phyloP scores from a whole-genome alignment of 1,140 invertebrate species.

The Tetramorium parvispinum region DNA sequence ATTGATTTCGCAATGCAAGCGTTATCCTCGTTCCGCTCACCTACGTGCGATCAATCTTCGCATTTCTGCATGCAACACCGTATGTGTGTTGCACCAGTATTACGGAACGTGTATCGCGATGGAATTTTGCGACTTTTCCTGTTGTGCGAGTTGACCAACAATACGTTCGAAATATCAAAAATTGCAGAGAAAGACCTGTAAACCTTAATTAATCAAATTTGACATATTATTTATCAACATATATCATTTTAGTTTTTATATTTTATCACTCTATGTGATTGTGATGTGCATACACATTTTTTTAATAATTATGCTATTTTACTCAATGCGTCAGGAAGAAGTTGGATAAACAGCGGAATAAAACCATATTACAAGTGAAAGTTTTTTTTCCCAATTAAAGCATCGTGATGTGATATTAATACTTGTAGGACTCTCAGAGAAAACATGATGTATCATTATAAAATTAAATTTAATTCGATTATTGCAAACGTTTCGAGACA shows the following conservation, averaged over 20 bases:
- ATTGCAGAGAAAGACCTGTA: background rate
- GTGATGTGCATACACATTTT: background rate
- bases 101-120: background rate
- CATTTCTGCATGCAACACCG: constrained; percentile 12
- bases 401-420: background rate
- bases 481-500: background rate
- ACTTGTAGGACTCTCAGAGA: background rate
- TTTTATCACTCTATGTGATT: background rate
- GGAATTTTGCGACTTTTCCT: background rate
- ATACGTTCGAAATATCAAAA: background rate
- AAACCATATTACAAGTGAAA: background rate
- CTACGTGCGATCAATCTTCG: constrained; percentile 36
- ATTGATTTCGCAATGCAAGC: constrained; percentile 56
- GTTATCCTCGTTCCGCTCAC: constrained; percentile 49
- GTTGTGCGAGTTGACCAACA: background rate
- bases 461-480: constrained; percentile 24
- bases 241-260: background rate
- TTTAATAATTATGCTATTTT: background rate
- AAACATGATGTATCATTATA: background rate
- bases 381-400: background rate
- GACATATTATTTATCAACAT: background rate
- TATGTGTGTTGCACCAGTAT: background rate
- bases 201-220: background rate
- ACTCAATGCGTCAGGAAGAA: background rate
- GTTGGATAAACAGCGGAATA: background rate